phyloP scores from a whole-genome alignment of 2,113 vertebrate genomes.

The Coreoperca whiteheadi region DNA sequence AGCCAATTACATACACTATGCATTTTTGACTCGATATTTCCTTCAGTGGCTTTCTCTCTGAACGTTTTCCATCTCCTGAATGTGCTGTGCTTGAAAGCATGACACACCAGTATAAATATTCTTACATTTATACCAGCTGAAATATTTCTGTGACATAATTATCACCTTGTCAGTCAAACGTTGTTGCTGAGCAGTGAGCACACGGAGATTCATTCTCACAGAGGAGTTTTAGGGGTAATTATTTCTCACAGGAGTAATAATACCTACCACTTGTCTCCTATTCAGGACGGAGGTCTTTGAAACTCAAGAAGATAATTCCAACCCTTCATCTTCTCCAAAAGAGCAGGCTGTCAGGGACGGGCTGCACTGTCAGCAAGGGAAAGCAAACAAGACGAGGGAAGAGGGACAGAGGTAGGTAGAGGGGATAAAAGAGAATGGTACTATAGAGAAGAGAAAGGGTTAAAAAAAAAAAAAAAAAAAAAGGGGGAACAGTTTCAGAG shows the following conservation, averaged over 20 bases:
- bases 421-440: not conserved
- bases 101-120: conserved; percentile 53
- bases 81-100: conserved; percentile 36
- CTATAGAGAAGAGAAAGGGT: conserved; percentile 1
- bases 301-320: conserved; percentile 67
- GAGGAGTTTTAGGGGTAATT: conserved; percentile 44
- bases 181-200: conserved; percentile 28
- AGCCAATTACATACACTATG: conserved; percentile 16
- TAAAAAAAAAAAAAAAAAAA: not conserved
- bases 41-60: conserved; percentile 32
- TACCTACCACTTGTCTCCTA: conserved; percentile 47
- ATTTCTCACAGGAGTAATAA: conserved; percentile 56
- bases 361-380: conserved; percentile 35
- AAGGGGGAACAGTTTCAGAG: conserved; percentile 1
- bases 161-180: conserved; percentile 48
- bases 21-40: conserved; percentile 35
- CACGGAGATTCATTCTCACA: conserved; percentile 28
- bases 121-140: conserved; percentile 59
- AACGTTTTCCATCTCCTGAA: conserved; percentile 38
- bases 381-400: conserved; percentile 25
- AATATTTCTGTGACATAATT: conserved; percentile 72
- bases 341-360: conserved; percentile 41
- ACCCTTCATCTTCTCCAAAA: conserved; percentile 54
- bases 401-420: conserved; percentile 6
- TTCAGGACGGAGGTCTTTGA: conserved; percentile 58